A percentile compares a stretch with the other conserved stretches of the same genome.
These are phyloP conservation scores for Dendrocincla fuliginosa DNA, from an alignment of 2,797 vertebrate species.

Conservation along the genomic window DNA sequence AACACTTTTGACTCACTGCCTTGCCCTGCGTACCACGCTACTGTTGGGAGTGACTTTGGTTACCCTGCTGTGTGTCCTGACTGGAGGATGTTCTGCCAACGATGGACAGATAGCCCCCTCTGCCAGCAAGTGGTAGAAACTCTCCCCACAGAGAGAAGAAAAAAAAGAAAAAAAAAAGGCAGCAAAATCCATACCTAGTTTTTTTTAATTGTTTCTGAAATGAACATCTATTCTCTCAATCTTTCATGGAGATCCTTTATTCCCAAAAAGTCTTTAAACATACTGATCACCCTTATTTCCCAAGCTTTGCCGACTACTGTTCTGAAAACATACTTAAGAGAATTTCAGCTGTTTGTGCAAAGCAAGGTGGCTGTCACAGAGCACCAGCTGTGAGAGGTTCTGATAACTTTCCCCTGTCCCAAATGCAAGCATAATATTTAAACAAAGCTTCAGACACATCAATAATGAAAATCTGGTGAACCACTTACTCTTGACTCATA, in stretches of 20 bases:
- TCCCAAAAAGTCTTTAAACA: neutral
- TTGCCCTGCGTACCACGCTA: neutral
- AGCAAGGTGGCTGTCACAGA: neutral
- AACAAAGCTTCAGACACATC: constrained; percentile 33
- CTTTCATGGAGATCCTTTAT: neutral
- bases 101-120: constrained; percentile 48
- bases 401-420: neutral
- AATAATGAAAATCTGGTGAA: constrained; percentile 55
- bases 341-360: neutral
- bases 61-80: neutral
- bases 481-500: constrained; percentile 21
- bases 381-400: neutral
- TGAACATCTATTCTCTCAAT: neutral
- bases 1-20: neutral
- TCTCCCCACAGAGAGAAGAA: neutral
- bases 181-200: neutral
- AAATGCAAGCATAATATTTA: neutral
- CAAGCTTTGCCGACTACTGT: neutral
- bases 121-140: constrained; percentile 53
- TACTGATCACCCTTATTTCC: neutral
- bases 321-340: neutral
- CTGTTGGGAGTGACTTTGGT: neutral
- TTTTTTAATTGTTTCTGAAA: neutral
- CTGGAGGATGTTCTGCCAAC: neutral
- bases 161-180: no score